Evolutionary conservation across 2,888 invertebrate genomes (phyloP).

Genomic region (Euzophera pinguis): DNA sequence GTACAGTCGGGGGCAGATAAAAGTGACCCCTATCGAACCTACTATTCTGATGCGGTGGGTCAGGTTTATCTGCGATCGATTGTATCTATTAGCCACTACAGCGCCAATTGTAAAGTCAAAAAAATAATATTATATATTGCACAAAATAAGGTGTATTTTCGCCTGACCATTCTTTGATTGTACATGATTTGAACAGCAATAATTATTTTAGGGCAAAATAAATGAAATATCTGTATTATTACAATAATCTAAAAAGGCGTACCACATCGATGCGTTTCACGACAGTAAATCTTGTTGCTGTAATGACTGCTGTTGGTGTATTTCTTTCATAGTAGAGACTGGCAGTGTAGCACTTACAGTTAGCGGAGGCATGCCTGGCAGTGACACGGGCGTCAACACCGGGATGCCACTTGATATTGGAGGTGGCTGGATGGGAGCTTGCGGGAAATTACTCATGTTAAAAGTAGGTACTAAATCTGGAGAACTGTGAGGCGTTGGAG

Average conservation of each 20-base stretch:
- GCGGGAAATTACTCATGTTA: conserved; percentile 63
- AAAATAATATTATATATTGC: conserved; percentile 28
- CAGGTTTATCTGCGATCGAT: no score
- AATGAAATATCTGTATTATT: conserved; percentile 28
- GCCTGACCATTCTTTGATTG: conserved; percentile 20
- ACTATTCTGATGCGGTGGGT: no score
- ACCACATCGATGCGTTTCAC: conserved; percentile 44
- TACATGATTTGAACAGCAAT: conserved; percentile 40
- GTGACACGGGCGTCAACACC: conserved; percentile 84
- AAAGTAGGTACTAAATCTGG: conserved; percentile 63
- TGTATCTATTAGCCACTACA: not conserved
- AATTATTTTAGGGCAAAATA: conserved; percentile 32
- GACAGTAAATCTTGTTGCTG: conserved; percentile 68
- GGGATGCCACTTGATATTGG: conserved; percentile 57
- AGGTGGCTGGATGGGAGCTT: conserved; percentile 54
- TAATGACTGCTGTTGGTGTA: conserved; percentile 66
- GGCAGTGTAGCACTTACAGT: conserved; percentile 87
- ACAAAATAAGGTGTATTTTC: conserved; percentile 20
- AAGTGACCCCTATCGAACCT: no score
- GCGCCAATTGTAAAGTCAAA: conserved; percentile 1
- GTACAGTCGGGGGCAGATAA: no score
- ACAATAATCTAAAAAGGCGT: conserved; percentile 31
- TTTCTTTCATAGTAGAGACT: conserved; percentile 79
- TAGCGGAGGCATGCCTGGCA: conserved; percentile 90
- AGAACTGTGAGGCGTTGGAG: conserved; percentile 29